Conservation (phyloP, 2,113 vertebrate species). For the Leptobrachium ailaonicum region DNA sequence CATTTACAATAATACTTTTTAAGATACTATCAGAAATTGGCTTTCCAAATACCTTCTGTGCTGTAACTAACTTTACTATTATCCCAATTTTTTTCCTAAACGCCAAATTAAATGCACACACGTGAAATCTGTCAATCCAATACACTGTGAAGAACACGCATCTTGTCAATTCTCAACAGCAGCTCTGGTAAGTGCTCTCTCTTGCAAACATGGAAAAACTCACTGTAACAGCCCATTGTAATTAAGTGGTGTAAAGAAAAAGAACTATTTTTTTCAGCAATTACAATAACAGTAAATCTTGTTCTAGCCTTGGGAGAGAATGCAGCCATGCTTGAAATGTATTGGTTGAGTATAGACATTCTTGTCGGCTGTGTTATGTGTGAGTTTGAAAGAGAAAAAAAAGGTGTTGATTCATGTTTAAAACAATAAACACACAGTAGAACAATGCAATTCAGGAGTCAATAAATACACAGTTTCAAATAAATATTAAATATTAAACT, state of each 20-base stretch:
- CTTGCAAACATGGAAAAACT: slow-evolving; percentile 1
- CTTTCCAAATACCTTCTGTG: not conserved
- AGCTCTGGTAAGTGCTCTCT: slow-evolving; percentile 20
- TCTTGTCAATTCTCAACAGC: slow-evolving; percentile 5
- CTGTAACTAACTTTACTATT: not conserved
- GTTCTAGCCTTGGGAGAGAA: slow-evolving; percentile 39
- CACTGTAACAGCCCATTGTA: slow-evolving; percentile 26
- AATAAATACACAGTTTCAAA: slow-evolving; percentile 33
- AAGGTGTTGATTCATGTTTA: slow-evolving; percentile 54
- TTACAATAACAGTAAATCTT: slow-evolving; percentile 44
- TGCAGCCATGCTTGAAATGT: slow-evolving; percentile 47
- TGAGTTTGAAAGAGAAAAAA: slow-evolving; percentile 37
- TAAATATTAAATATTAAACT: slow-evolving; percentile 44
- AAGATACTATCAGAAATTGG: no score
- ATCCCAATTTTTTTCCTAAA: not conserved
- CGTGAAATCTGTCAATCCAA: not conserved
- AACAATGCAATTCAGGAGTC: slow-evolving; percentile 43
- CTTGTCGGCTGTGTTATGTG: slow-evolving; percentile 42
- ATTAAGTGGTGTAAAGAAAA: slow-evolving; percentile 37
- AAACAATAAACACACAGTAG: slow-evolving; percentile 45
- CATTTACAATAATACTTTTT: no score
- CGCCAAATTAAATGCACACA: not conserved
- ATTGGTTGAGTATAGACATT: slow-evolving; percentile 35
- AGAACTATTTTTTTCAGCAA: slow-evolving; percentile 40
- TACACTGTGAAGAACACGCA: not conserved